phyloP scores from a whole-genome alignment of 2,113 vertebrate genomes.

The Coregonus clupeaformis region DNA sequence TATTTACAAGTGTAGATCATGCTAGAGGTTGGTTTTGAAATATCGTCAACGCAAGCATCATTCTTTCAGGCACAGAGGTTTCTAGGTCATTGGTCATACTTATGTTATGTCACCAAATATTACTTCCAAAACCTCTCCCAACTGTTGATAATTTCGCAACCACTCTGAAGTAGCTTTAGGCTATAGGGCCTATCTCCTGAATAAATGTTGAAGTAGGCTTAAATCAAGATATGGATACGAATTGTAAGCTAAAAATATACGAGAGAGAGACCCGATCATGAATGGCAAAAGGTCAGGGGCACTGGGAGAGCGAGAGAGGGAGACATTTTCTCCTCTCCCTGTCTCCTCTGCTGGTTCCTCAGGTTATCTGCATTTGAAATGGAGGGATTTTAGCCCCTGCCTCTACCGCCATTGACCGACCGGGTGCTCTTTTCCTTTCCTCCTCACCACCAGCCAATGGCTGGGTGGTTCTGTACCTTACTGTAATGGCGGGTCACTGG shows the following conservation, averaged over 20 bases:
- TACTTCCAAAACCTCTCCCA: neutral
- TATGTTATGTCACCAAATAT: neutral
- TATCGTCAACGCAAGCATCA: too few relatives aligned
- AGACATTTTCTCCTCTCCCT: slow-evolving; percentile 19
- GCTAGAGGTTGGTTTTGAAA: neutral
- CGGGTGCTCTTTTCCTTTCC: neutral
- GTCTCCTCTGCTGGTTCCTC: slow-evolving; percentile 4
- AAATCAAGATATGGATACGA: slow-evolving; percentile 3
- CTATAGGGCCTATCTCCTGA: too few relatives aligned
- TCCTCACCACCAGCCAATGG: slow-evolving; percentile 40
- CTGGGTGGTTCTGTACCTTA: slow-evolving; percentile 70
- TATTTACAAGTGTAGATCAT: neutral
- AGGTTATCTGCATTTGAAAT: slow-evolving; percentile 59
- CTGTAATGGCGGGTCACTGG: slow-evolving; percentile 75
- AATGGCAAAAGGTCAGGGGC: slow-evolving; percentile 30
- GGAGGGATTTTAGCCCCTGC: slow-evolving; percentile 46
- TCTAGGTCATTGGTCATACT: neutral
- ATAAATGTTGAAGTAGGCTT: neutral
- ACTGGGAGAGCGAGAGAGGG: slow-evolving; percentile 14
- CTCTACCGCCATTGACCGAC: slow-evolving; percentile 17
- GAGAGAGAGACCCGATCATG: slow-evolving; percentile 15
- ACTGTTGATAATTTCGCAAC: neutral
- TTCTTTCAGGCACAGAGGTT: neutral
- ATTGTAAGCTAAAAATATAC: slow-evolving; percentile 22
- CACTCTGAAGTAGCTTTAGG: too few relatives aligned